phyloP scores from a whole-genome alignment of 2,113 vertebrate species.

The Columba janthina region DNA sequence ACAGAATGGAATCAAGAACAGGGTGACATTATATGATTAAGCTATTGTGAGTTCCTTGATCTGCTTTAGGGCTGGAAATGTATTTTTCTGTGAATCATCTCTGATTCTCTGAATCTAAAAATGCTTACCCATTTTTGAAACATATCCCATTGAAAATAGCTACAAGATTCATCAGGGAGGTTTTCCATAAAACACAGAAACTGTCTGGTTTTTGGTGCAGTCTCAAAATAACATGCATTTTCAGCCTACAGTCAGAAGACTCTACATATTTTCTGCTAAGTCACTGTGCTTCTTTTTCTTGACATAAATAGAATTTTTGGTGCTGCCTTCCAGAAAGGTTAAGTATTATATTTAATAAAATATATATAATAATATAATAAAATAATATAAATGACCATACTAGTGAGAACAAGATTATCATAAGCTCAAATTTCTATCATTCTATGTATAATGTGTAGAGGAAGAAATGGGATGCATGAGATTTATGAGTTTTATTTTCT shows the following conservation, averaged over 20 bases:
- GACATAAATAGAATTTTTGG: neutral
- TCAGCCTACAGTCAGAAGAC: neutral
- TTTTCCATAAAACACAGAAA: slow-evolving; percentile 22
- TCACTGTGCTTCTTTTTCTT: slow-evolving; percentile 1
- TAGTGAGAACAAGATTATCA: neutral
- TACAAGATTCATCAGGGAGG: neutral
- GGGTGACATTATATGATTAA: neutral
- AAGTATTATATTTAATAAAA: neutral
- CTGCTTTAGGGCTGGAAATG: neutral
- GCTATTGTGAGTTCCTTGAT: slow-evolving; percentile 12
- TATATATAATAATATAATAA: no score
- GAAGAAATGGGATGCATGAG: neutral
- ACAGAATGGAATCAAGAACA: neutral
- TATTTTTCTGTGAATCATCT: slow-evolving; percentile 40
- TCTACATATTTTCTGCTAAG: neutral
- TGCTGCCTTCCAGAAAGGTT: neutral
- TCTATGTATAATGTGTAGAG: neutral
- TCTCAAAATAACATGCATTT: slow-evolving; percentile 19
- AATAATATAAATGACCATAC: neutral
- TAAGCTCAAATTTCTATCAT: neutral
- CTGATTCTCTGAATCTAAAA: slow-evolving; percentile 37
- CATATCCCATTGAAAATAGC: neutral
- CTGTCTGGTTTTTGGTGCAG: neutral
- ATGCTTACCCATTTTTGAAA: slow-evolving; percentile 12
- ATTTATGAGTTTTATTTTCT: neutral